phyloP scores from a whole-genome alignment of 2,113 vertebrate genomes.

The Chinchilla lanigera region DNA sequence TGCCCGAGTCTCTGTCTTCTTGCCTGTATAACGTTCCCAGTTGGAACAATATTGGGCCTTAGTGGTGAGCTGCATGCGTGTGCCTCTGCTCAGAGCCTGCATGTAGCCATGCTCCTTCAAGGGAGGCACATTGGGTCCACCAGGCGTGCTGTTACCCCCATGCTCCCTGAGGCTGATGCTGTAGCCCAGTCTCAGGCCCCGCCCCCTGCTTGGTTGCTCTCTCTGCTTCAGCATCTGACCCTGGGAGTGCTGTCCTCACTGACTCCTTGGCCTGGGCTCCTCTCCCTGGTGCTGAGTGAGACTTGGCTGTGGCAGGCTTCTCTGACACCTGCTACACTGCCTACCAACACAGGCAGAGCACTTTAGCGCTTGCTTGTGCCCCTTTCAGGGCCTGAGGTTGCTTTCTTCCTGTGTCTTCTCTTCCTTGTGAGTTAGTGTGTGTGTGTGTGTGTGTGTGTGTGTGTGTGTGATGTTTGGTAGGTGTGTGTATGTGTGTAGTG shows the following conservation, averaged over 20 bases:
- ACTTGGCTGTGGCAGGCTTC: neutral
- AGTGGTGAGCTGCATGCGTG: accelerated
- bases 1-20: neutral
- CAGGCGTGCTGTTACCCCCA: too few relatives aligned
- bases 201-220: neutral
- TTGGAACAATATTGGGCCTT: neutral
- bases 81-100: neutral
- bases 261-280: neutral
- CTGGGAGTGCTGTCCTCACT: neutral
- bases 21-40: neutral
- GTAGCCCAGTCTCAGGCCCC: neutral
- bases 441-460: neutral
- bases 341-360: accelerated
- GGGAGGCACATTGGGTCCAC: neutral
- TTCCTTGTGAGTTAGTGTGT: neutral
- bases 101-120: accelerated
- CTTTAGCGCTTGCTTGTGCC: neutral
- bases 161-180: neutral
- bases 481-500: neutral
- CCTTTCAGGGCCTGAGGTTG: neutral
- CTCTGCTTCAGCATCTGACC: neutral
- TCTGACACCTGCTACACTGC: neutral
- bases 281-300: neutral
- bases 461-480: too few relatives aligned
- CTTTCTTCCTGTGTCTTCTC: neutral